Base-by-base conservation (phyloP, 2,888 invertebrate species). In the Pterobdella sp. region DNA sequence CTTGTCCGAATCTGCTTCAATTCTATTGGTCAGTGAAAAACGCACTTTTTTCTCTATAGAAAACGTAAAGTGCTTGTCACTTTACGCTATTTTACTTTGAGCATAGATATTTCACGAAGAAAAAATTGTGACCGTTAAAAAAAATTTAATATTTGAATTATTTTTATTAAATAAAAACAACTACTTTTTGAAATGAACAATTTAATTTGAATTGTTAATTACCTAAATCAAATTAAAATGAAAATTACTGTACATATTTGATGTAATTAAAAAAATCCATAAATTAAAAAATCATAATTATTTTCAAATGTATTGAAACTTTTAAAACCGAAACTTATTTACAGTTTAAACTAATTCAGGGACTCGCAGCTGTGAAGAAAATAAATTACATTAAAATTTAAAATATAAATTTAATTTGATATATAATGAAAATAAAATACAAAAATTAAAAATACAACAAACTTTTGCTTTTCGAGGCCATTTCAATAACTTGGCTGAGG, bases 401-500 rank as follows among this genome's bases (percentile, higher is more conserved):
- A 26, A 26, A 4, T 3, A 56, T 7, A n/a, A 56, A 56, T 56
- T 22, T 56, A 22, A 56, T 18, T 4, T 14, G n/a, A 18, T 14
- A 56, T 56, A 26, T 26, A 56, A 4, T 56, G 60, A 18, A 56
- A 42, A 14, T 56, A n/a, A 14, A 56, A 42, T 14, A 42, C 7
- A 56, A 56, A 56, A 22, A 56, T 56, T 18, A 7, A 26, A 18
- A 18, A 56, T 22, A 56, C 18, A 56, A 56, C 4, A 56, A 56
- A 81, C 80, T 80, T 81, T 80, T 81, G n/a, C 82, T 82, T 78
- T 79, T 86, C 75, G 86, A 86, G 7, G 88, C 87, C 78, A 89
- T 90, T 76, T 89, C 89, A 80, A 96, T 94, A 79, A 97, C 94
- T 85, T 94, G 92, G 80, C 90, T 90, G 74, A 97, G 87, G 84